phyloP scores from a whole-genome alignment of 2,797 vertebrate species.

The Ateles fusciceps region DNA sequence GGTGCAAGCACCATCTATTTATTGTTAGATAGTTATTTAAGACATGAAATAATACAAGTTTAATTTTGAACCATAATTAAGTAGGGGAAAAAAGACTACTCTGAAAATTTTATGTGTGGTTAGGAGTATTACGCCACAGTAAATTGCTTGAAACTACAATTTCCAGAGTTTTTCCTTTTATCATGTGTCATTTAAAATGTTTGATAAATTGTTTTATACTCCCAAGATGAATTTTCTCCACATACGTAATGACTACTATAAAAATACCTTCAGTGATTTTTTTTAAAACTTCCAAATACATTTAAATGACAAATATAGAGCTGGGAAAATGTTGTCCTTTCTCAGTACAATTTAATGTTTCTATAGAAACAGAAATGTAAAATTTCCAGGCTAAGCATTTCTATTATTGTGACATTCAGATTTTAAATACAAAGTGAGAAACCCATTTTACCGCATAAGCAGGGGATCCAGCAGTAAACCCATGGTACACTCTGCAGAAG shows the following conservation, averaged over 20 bases:
- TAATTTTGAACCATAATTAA: neutral
- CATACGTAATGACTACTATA: slow-evolving; percentile 9
- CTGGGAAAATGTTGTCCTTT: neutral
- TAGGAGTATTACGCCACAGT: neutral
- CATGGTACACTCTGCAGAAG: neutral
- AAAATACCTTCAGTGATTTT: slow-evolving; percentile 68
- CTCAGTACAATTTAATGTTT: neutral
- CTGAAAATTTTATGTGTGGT: neutral
- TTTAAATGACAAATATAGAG: neutral
- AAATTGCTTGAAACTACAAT: slow-evolving; percentile 21
- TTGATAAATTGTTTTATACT: slow-evolving; percentile 50
- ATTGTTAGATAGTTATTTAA: neutral
- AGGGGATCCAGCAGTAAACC: neutral
- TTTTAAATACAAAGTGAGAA: neutral
- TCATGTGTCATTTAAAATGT: neutral
- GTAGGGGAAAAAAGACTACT: neutral
- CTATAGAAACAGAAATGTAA: neutral
- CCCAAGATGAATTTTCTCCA: slow-evolving; percentile 24
- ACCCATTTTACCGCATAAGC: neutral
- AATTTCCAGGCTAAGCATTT: neutral
- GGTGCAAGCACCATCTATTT: neutral
- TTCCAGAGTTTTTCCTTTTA: neutral
- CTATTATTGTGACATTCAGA: neutral
- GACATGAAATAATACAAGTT: neutral
- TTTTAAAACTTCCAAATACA: slow-evolving; percentile 64